Base-by-base conservation (phyloP, 2,797 vertebrate species). In the Lepidocolaptes lacrymiger region DNA sequence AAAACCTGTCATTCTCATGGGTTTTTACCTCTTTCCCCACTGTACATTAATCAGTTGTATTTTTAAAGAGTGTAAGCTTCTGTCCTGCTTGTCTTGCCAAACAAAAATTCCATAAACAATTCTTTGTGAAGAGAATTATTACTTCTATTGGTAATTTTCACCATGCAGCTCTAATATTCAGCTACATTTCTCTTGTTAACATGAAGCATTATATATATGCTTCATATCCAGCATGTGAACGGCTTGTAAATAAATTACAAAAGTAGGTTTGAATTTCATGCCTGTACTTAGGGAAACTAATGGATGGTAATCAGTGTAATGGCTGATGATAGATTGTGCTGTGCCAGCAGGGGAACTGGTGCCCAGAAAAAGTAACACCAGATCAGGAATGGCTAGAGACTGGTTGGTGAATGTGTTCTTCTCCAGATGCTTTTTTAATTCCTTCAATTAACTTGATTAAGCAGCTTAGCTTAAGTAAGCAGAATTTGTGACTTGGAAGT, bases 361-460 rank as follows among this genome's bases (percentile, higher is more conserved):
- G 8, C 74, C 62, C 66, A 79, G 87, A 56, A 82, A 63, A 72
- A 58, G 71, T n/a, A 79, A 54, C 24, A 32, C 48, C 14, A 18
- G 62, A 73, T 84, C 67, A 62, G 43, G 55, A 83, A 10, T 24
- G 39, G 68, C 48, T 41, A 3, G 82, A 76, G 89, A 76, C 54
- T 82, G 44, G 8, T 61, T 86, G 73, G 88, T 84, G 76, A 84
- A 56, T 13, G 10, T 49, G 7, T 72, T 86, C 39, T 68, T 86
- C 72, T 92, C 68, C 82, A 88, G 88, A 88, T 93, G 89, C 77
- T 90, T 86, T 88, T 74, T 95, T 93, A 94, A 95, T 93, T 78
- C 66, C 67, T 89, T 86, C 92, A 94, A 89, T 95, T 96, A 93
- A 93, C 88, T 94, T 95, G 91, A 94, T 96, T 94, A 96, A 95